phyloP scores from a whole-genome alignment of 2,797 vertebrate species.

The Amblyraja radiata region DNA sequence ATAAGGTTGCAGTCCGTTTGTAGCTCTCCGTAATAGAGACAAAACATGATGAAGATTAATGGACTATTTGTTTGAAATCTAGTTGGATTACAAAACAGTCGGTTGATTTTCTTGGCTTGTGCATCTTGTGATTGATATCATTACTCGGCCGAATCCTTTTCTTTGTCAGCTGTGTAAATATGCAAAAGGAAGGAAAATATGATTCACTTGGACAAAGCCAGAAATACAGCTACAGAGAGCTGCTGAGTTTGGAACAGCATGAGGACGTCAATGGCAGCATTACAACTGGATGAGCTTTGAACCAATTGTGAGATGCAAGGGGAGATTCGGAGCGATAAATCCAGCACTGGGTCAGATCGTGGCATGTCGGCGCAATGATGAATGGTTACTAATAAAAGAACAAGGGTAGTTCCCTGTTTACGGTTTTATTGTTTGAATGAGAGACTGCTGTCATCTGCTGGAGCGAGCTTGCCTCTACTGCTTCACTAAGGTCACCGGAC shows the following conservation, averaged over 20 bases:
- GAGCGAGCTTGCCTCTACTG: conserved; percentile 29
- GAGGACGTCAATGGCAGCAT: conserved; percentile 20
- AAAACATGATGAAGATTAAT: rapidly evolving
- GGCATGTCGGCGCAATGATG: neutral
- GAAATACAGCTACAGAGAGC: conserved; percentile 46
- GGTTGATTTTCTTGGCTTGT: conserved; percentile 48
- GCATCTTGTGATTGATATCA: conserved; percentile 50
- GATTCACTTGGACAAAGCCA: conserved; percentile 58
- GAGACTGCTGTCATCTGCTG: conserved; percentile 41
- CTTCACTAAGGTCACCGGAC: neutral
- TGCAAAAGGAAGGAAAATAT: conserved; percentile 57
- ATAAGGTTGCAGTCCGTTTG: neutral
- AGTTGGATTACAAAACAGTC: neutral
- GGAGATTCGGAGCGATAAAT: conserved; percentile 16
- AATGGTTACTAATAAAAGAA: conserved; percentile 22
- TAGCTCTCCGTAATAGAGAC: neutral
- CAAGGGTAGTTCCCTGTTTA: conserved; percentile 22
- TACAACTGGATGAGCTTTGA: neutral
- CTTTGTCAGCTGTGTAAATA: conserved; percentile 77
- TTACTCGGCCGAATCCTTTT: conserved; percentile 52
- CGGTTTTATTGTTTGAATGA: conserved; percentile 20
- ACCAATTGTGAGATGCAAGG: neutral
- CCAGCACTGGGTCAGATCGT: neutral
- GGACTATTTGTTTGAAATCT: neutral
- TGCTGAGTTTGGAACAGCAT: conserved; percentile 10